Conservation (phyloP, 1,140 invertebrate species). For the Homarus americanus region DNA sequence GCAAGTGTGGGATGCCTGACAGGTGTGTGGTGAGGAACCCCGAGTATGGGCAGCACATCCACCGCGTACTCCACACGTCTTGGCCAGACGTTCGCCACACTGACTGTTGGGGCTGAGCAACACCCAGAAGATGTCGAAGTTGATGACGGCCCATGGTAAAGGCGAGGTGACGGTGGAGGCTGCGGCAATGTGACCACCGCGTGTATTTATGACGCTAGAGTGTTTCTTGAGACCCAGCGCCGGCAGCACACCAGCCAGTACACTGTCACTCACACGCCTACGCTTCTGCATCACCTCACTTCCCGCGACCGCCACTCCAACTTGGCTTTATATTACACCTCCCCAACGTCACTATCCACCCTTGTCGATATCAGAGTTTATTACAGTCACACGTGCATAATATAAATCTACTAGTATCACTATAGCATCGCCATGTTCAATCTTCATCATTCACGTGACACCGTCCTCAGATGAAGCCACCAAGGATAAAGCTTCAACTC, state of each 20-base stretch:
- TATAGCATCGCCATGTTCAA: neutral
- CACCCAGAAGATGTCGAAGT: slow-evolving; percentile 71
- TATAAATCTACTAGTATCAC: neutral
- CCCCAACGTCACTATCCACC: neutral
- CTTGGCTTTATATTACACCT: neutral
- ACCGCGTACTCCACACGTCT: neutral
- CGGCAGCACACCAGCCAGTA: slow-evolving; percentile 51
- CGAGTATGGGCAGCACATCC: neutral
- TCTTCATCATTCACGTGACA: neutral
- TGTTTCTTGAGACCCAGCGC: slow-evolving; percentile 37
- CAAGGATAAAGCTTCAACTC: neutral
- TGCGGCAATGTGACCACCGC: slow-evolving; percentile 43
- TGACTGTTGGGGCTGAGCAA: slow-evolving; percentile 53
- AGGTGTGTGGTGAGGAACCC: neutral
- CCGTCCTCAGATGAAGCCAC: slow-evolving; percentile 20
- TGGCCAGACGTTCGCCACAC: slow-evolving; percentile 26
- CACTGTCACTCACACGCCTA: slow-evolving; percentile 62
- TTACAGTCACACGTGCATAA: neutral
- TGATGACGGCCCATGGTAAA: slow-evolving; percentile 68
- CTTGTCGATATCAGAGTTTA: neutral
- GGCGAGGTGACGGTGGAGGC: slow-evolving; percentile 56
- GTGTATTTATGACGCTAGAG: neutral
- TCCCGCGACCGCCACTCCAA: too few relatives aligned
- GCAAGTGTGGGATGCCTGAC: neutral
- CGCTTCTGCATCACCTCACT: slow-evolving; percentile 48